Conservation (phyloP, 1,140 invertebrate genomes). For the Cephus cinctus region DNA sequence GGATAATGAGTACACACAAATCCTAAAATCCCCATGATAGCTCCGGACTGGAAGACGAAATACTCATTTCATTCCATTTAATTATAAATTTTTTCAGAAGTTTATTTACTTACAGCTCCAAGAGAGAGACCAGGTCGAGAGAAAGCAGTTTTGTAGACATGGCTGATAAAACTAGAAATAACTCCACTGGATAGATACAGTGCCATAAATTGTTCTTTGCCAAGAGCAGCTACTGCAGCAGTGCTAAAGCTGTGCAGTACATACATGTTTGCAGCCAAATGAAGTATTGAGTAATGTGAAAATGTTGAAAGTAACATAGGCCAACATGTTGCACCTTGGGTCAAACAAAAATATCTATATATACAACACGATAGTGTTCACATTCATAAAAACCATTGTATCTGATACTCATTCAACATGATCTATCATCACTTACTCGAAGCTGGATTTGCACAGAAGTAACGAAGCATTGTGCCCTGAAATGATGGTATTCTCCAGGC, state of each 20-base stretch:
- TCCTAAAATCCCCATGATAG: conserved; percentile 86
- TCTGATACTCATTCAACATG: too few relatives aligned
- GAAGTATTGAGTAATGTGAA: conserved; percentile 85
- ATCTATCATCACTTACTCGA: conserved; percentile 60
- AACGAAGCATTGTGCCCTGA: conserved; percentile 76
- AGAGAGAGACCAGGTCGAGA: conserved; percentile 73
- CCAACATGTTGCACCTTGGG: conserved; percentile 70
- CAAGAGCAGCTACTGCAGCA: conserved; percentile 72
- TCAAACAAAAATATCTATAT: conserved; percentile 20
- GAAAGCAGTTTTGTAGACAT: conserved; percentile 73
- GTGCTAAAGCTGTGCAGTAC: conserved; percentile 83
- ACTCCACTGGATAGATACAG: conserved; percentile 88
- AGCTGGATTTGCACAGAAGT: conserved; percentile 82
- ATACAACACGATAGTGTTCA: neutral
- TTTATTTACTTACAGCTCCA: conserved; percentile 76
- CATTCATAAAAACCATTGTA: neutral
- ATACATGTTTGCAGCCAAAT: conserved; percentile 94
- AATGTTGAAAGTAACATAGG: conserved; percentile 93
- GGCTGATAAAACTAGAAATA: conserved; percentile 83
- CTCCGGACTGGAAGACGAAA: conserved; percentile 76
- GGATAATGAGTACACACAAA: conserved; percentile 87
- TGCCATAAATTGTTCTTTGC: conserved; percentile 89
- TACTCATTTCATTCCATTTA: conserved; percentile 14
- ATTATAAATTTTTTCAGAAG: conserved; percentile 4
- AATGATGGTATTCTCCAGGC: conserved; percentile 78